Conservation (phyloP, 1,140 invertebrate genomes). For the Chrysoperla carnea region DNA sequence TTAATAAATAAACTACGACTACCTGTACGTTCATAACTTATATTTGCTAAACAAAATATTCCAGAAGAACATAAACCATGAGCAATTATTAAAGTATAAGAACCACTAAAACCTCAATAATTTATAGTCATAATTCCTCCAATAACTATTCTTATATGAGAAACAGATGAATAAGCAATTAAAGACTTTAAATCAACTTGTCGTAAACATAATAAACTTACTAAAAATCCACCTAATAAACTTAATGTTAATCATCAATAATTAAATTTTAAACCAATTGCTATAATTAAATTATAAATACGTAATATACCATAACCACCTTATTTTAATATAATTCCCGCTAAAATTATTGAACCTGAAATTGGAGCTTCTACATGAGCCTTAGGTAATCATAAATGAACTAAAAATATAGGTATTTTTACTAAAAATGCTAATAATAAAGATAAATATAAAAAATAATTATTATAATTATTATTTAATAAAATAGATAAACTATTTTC, state of each 20-base stretch:
- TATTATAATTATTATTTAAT: constrained; percentile 20
- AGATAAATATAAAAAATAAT: constrained; percentile 28
- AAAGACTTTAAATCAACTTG: constrained; percentile 40
- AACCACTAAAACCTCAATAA: constrained; percentile 26
- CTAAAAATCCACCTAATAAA: constrained; percentile 31
- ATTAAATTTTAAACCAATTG: constrained; percentile 24
- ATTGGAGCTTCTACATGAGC: constrained; percentile 57
- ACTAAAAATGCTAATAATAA: constrained; percentile 42
- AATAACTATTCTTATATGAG: constrained; percentile 36
- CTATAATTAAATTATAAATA: constrained; percentile 23
- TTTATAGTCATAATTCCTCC: constrained; percentile 24
- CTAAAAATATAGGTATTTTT: constrained; percentile 47
- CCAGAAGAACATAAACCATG: constrained; percentile 40
- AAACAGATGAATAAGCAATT: constrained; percentile 42
- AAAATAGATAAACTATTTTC: too few species aligned
- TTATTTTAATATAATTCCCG: constrained; percentile 47
- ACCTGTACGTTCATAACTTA: constrained; percentile 33
- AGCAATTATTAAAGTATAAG: constrained; percentile 10
- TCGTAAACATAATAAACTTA: constrained; percentile 37
- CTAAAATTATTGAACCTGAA: constrained; percentile 50
- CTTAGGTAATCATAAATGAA: constrained; percentile 52
- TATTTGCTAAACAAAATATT: constrained; percentile 47
- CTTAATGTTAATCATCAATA: constrained; percentile 29
- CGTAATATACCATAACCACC: constrained; percentile 42
- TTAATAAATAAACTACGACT: constrained; percentile 27